Conservation (phyloP, 2,113 vertebrate species). For the Cacatua alba region DNA sequence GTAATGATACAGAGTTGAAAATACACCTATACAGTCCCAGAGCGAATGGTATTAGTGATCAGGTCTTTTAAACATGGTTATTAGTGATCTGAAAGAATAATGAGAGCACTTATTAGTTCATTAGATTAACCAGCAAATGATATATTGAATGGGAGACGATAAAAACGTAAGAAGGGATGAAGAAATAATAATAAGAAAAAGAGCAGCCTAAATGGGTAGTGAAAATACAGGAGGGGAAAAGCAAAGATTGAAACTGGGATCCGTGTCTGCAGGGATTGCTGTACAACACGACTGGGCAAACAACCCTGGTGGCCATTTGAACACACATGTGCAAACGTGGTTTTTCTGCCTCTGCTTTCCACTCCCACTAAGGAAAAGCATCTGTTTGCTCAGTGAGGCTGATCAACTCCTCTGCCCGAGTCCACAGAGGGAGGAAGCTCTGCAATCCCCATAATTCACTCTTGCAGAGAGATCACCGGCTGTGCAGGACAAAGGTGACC, state of each 20-base stretch:
- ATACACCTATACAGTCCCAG: not conserved
- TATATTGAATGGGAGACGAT: not conserved
- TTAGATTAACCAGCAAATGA: not conserved
- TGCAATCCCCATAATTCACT: not conserved
- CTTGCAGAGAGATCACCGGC: not conserved
- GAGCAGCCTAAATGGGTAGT: not conserved
- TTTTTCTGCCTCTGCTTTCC: not conserved
- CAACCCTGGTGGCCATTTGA: accelerated
- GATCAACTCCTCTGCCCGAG: not conserved
- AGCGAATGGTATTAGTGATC: not conserved
- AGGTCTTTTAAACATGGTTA: not conserved
- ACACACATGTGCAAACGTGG: accelerated
- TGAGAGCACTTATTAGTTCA: not conserved
- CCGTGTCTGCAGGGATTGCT: accelerated
- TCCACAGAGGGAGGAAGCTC: not conserved
- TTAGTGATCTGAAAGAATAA: not conserved
- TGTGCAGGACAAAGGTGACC: conserved; percentile 35
- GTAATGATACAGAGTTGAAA: not conserved
- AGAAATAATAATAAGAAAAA: not conserved
- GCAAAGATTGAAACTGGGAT: not conserved
- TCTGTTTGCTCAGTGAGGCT: not conserved
- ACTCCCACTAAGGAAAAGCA: not conserved
- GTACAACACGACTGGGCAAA: accelerated
- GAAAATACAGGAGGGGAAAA: not conserved
- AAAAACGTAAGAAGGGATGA: not conserved